Conservation (phyloP, 2,888 invertebrate genomes). For the Rhamnusium bicolor region DNA sequence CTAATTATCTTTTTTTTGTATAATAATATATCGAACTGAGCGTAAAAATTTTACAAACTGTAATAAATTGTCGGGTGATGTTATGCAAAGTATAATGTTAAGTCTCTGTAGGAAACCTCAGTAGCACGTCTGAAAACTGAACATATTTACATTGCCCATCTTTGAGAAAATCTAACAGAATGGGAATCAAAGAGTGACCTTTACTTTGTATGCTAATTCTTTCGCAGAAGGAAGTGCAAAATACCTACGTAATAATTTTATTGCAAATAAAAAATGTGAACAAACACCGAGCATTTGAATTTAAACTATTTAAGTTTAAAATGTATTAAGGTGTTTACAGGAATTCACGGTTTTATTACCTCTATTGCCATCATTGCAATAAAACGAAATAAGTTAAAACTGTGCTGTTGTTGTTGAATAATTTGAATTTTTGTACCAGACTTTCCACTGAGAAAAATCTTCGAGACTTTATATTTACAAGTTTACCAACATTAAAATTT, state of each 20-base stretch:
- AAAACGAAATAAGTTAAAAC: background rate
- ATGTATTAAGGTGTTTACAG: constrained; percentile 31
- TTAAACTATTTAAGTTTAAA: constrained; percentile 20
- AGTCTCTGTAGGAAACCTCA: background rate
- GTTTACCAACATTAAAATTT: too few relatives aligned
- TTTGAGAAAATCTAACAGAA: constrained; percentile 2
- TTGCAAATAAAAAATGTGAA: constrained; percentile 61
- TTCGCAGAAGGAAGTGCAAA: constrained; percentile 33
- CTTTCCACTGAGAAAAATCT: too few relatives aligned
- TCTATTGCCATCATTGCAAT: constrained; percentile 9
- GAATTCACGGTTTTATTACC: constrained; percentile 11
- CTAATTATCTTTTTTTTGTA: too few relatives aligned
- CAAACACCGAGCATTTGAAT: constrained; percentile 22
- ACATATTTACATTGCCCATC: constrained; percentile 15
- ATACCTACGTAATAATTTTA: constrained; percentile 61
- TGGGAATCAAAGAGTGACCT: constrained; percentile 32
- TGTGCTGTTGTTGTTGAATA: too few relatives aligned
- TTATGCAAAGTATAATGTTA: background rate
- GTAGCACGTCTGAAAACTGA: constrained; percentile 1
- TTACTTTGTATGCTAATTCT: constrained; percentile 34
- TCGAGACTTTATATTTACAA: too few relatives aligned
- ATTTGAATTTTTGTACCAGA: background rate
- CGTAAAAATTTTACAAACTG: background rate
- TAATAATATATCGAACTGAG: too few relatives aligned
- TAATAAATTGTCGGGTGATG: background rate